These are phyloP conservation scores for Sander vitreus DNA, from an alignment of 2,113 vertebrate species.

Conservation along the genomic window DNA sequence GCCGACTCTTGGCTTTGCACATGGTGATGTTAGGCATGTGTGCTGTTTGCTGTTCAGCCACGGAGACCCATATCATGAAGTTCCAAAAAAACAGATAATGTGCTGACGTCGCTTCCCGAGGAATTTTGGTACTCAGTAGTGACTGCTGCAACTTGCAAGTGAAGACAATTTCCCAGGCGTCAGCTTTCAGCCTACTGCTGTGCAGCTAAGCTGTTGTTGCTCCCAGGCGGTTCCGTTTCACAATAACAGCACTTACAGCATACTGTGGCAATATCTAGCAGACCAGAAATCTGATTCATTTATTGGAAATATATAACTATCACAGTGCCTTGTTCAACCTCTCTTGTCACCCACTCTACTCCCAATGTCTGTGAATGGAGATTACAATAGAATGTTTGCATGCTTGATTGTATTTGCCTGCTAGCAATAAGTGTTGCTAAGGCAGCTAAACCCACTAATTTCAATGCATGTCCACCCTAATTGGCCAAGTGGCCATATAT, in stretches of 20 bases:
- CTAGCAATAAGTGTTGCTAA: too few species aligned
- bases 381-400: background rate
- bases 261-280: background rate
- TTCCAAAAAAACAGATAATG: background rate
- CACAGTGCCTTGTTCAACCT: background rate
- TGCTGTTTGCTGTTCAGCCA: background rate
- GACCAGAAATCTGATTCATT: constrained; percentile 1
- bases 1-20: background rate
- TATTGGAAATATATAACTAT: constrained; percentile 13
- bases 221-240: background rate
- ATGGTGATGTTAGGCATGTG: background rate
- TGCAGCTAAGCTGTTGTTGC: background rate
- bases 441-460: background rate
- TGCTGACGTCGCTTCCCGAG: background rate
- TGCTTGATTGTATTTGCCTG: background rate
- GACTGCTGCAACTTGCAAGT: background rate
- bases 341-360: background rate
- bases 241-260: background rate
- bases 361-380: background rate
- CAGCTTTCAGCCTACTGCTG: background rate
- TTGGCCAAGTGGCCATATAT: background rate
- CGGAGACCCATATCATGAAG: background rate
- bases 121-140: background rate
- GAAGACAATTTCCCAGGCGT: background rate
- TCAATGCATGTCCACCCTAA: background rate